phyloP scores from a whole-genome alignment of 2,113 vertebrate genomes.

The Laticauda laticaudata region DNA sequence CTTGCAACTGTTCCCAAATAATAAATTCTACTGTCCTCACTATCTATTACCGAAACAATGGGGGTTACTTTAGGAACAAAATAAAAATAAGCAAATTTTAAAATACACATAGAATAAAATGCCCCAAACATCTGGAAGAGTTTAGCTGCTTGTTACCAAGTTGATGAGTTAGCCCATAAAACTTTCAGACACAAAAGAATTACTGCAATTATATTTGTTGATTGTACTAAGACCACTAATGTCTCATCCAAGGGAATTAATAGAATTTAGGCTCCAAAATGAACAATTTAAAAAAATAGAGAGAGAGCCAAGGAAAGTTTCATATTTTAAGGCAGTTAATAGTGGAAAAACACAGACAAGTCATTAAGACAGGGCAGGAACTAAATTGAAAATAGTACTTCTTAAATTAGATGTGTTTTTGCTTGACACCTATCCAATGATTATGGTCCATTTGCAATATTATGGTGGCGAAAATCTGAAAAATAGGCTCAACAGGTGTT shows the following conservation, averaged over 20 bases:
- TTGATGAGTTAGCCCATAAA: conserved; percentile 1
- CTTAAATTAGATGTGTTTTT: neutral
- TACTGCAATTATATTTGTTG: conserved; percentile 1
- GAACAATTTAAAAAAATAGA: neutral
- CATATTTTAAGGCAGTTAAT: neutral
- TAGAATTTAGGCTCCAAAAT: neutral
- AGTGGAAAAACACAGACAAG: neutral
- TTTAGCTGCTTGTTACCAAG: conserved; percentile 9
- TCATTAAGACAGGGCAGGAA: neutral
- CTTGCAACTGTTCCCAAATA: neutral
- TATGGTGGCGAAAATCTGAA: neutral
- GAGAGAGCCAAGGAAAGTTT: conserved; percentile 5
- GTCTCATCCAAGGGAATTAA: conserved; percentile 21
- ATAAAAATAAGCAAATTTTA: neutral
- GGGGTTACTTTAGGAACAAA: neutral
- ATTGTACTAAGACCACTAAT: neutral
- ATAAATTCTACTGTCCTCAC: neutral
- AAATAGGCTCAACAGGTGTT: neutral
- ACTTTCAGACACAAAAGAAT: neutral
- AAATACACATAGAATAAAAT: conserved; percentile 11
- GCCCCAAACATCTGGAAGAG: conserved; percentile 2
- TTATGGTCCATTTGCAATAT: neutral
- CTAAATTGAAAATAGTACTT: neutral
- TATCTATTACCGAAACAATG: conserved; percentile 2
- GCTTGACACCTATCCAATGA: neutral